Conservation (phyloP, 2,113 vertebrate species). For the pig (Sus scrofa) region DNA sequence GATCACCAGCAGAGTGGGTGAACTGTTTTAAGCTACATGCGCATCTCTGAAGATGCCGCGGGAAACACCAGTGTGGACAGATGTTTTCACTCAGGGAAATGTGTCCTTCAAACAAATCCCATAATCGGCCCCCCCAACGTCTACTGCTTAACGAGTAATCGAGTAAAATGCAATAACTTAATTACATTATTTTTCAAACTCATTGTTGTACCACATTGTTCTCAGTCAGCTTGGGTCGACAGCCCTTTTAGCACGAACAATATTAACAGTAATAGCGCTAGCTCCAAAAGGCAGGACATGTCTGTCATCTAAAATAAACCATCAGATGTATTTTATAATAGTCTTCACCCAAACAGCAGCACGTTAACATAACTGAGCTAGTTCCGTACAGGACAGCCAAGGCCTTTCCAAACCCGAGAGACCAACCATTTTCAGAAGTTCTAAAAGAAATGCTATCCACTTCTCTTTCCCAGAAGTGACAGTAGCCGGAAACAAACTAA, state of each 20-base stretch:
- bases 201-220: constrained; percentile 73
- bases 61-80: constrained; percentile 72
- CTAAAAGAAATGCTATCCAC: constrained; percentile 57
- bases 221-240: constrained; percentile 63
- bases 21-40: constrained; percentile 82
- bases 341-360: constrained; percentile 53
- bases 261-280: constrained; percentile 73
- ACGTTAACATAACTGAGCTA: constrained; percentile 58
- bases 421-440: constrained; percentile 66
- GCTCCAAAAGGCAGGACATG: constrained; percentile 67
- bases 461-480: constrained; percentile 61
- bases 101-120: constrained; percentile 83
- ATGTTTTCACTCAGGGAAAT: constrained; percentile 82
- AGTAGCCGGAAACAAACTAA: constrained; percentile 67
- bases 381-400: not conserved
- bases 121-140: constrained; percentile 79
- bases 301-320: constrained; percentile 65
- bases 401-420: constrained; percentile 54
- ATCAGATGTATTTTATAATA: constrained; percentile 59
- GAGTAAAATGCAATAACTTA: constrained; percentile 78
- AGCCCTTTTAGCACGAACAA: constrained; percentile 59
- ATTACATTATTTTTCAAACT: constrained; percentile 76
- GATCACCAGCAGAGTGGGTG: constrained; percentile 77
- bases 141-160: constrained; percentile 78
- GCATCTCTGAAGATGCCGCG: constrained; percentile 80